Percentiles rank a stretch among this genome's conserved stretches.
phyloP scores from a whole-genome alignment of 2,797 vertebrate genomes.

The Dipus sagitta region DNA sequence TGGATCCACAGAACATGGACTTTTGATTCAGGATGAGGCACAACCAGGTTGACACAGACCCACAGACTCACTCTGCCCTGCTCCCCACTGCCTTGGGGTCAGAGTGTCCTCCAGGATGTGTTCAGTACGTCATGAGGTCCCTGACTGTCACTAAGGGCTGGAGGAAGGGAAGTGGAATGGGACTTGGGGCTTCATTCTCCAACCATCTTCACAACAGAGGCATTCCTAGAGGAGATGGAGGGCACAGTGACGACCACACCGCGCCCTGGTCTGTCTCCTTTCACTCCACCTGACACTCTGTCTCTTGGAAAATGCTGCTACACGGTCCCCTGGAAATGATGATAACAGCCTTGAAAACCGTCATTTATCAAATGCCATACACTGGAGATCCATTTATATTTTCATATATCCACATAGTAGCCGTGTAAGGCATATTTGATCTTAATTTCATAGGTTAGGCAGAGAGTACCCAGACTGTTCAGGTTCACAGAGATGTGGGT shows the following conservation, averaged over 20 bases:
- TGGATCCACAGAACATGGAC: slow-evolving; percentile 17
- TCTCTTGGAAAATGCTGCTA: not conserved
- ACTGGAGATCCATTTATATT: not conserved
- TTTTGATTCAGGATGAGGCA: not conserved
- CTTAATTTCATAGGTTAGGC: slow-evolving; percentile 1
- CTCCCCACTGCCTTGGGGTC: not conserved
- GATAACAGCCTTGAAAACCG: not conserved
- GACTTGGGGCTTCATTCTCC: not conserved
- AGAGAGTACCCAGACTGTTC: not conserved
- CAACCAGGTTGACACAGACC: no score
- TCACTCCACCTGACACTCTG: not conserved
- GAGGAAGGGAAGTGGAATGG: not conserved
- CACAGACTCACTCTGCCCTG: not conserved
- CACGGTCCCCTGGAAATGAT: not conserved
- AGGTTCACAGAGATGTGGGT: not conserved
- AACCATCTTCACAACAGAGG: not conserved
- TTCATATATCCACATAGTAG: not conserved
- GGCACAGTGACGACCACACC: not conserved
- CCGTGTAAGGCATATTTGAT: not conserved
- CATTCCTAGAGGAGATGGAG: not conserved
- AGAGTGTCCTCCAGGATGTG: not conserved
- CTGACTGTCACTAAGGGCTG: not conserved
- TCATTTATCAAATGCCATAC: not conserved
- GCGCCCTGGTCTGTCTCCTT: not conserved
- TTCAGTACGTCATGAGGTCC: not conserved